Evolutionary conservation across 2,797 vertebrate species (phyloP).

Genomic region (Rhinophrynus dorsalis): DNA sequence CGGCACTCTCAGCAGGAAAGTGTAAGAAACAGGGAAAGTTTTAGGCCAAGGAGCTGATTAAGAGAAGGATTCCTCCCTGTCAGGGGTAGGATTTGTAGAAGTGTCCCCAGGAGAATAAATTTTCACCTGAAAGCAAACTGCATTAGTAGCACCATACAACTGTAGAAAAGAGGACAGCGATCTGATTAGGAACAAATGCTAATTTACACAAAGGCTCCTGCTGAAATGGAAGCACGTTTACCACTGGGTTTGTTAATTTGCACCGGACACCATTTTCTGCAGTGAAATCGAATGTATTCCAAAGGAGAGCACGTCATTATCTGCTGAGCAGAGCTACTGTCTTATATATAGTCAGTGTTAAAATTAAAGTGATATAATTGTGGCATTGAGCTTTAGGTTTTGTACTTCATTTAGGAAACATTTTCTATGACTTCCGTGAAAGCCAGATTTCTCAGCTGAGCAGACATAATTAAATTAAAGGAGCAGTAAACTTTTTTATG

Average conservation of each 20-base stretch:
- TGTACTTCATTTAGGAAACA: conserved; percentile 52
- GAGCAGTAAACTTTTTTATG: too few species aligned
- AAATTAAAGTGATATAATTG: conserved; percentile 60
- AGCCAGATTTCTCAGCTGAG: too few species aligned
- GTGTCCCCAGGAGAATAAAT: conserved; percentile 87
- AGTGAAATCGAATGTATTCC: conserved; percentile 80
- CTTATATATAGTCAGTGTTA: conserved; percentile 53
- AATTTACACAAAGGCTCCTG: conserved; percentile 92
- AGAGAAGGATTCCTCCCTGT: conserved; percentile 80
- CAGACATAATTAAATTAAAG: too few species aligned
- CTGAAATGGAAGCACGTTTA: conserved; percentile 93
- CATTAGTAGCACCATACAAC: conserved; percentile 74
- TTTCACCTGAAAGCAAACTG: conserved; percentile 86
- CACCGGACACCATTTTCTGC: conserved; percentile 88
- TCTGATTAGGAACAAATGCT: conserved; percentile 96
- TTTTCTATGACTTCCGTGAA: too few species aligned
- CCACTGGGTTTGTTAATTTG: conserved; percentile 99
- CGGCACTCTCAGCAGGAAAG: conserved; percentile 78
- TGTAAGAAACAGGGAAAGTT: conserved; percentile 81
- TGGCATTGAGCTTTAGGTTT: conserved; percentile 54
- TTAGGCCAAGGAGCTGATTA: conserved; percentile 89
- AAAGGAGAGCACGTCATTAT: conserved; percentile 76
- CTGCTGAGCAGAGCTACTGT: conserved; percentile 80
- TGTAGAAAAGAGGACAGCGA: conserved; percentile 73
- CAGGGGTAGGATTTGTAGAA: conserved; percentile 79